Percentiles rank a stretch among this genome's conserved stretches.
These are phyloP conservation scores for Gryon sp. DNA, from an alignment of 1,140 invertebrate species.

Conservation along the genomic window DNA sequence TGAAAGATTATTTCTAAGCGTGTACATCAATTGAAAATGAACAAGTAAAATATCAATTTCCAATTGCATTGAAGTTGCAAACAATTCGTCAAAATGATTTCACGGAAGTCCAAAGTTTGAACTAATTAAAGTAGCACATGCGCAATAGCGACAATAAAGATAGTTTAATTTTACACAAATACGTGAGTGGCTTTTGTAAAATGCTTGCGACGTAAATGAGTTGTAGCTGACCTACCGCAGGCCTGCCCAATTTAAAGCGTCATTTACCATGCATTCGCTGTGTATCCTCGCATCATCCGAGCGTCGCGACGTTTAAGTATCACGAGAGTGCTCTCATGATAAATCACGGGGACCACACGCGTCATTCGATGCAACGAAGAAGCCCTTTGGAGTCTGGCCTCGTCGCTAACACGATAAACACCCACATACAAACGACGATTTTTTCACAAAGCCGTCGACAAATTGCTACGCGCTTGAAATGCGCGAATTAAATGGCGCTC, in stretches of 20 bases:
- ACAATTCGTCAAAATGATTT: too few relatives aligned
- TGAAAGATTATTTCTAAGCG: too few relatives aligned
- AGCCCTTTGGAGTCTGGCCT: slow-evolving; percentile 28
- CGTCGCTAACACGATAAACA: slow-evolving; percentile 42
- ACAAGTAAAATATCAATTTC: too few relatives aligned
- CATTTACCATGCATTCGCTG: slow-evolving; percentile 68
- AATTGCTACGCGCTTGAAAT: slow-evolving; percentile 37
- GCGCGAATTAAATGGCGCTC: slow-evolving; percentile 10
- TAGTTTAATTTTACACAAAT: slow-evolving; percentile 55
- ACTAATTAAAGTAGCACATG: slow-evolving; percentile 5
- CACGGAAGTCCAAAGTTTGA: too few relatives aligned
- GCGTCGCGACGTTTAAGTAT: slow-evolving; percentile 68
- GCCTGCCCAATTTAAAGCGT: slow-evolving; percentile 71
- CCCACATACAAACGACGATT: slow-evolving; percentile 29
- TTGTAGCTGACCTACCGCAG: slow-evolving; percentile 69
- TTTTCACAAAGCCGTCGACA: slow-evolving; percentile 59
- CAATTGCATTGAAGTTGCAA: too few relatives aligned
- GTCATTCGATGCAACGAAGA: slow-evolving; percentile 15
- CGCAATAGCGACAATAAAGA: slow-evolving; percentile 3
- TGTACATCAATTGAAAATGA: too few relatives aligned
- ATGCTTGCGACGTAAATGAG: slow-evolving; percentile 55
- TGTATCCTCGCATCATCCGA: slow-evolving; percentile 67
- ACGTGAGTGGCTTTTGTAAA: slow-evolving; percentile 35
- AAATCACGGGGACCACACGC: slow-evolving; percentile 71
- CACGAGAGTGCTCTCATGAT: slow-evolving; percentile 67